Percentiles rank a stretch among this genome's conserved stretches.
Evolutionary conservation across 2,888 invertebrate species (phyloP).

Genomic region (Euclidia mi): DNA sequence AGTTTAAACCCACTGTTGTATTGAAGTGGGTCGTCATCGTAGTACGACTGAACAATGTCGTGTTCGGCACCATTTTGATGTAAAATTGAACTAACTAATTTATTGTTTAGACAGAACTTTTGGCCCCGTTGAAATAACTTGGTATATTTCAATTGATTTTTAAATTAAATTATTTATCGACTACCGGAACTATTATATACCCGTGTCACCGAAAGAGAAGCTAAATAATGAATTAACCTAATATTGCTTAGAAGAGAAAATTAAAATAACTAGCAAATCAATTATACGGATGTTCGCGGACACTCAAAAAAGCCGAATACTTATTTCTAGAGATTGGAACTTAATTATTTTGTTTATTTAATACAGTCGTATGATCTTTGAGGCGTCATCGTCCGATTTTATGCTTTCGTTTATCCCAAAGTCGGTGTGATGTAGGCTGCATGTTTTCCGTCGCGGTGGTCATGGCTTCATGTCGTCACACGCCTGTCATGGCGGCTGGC

Average conservation of each 20-base stretch:
- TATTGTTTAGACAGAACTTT: constrained; percentile 60
- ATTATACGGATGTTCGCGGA: constrained; percentile 62
- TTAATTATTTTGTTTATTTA: constrained; percentile 74
- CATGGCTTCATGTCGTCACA: constrained; percentile 60
- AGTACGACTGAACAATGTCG: constrained; percentile 68
- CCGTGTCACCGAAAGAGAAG: constrained; percentile 38
- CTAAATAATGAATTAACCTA: constrained; percentile 24
- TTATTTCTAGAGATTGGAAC: constrained; percentile 38
- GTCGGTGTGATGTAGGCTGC: constrained; percentile 80
- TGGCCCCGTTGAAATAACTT: constrained; percentile 74
- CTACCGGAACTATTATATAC: constrained; percentile 76
- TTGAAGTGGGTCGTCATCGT: constrained; percentile 75
- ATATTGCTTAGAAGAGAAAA: constrained; percentile 52
- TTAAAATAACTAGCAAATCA: constrained; percentile 70
- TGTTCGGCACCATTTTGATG: constrained; percentile 78
- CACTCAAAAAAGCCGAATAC: constrained; percentile 82
- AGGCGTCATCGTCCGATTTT: constrained; percentile 76
- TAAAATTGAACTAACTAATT: constrained; percentile 26
- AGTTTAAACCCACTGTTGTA: constrained; percentile 72
- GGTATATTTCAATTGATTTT: constrained; percentile 33
- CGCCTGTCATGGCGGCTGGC: constrained; percentile 50
- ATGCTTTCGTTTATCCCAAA: constrained; percentile 84
- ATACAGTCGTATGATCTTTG: constrained; percentile 72
- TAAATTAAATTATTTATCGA: constrained; percentile 61
- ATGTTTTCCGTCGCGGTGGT: constrained; percentile 60